Conservation (phyloP, 2,888 invertebrate species). For the Encarsia formosa region DNA sequence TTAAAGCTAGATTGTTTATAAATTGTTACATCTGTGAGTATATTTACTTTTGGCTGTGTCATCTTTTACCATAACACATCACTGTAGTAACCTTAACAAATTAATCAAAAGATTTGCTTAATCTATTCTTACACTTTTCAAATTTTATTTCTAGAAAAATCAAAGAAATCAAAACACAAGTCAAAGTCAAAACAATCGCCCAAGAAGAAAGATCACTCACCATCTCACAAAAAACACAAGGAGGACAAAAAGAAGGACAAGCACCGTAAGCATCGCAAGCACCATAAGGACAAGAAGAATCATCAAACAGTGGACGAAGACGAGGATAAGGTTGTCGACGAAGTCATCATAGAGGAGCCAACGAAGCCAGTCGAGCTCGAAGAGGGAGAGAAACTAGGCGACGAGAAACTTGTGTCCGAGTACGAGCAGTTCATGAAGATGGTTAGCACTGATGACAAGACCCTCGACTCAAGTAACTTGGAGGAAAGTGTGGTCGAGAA, state of each 20-base stretch:
- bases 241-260: constrained; percentile 11
- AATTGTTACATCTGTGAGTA: too few relatives aligned
- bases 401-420: constrained; percentile 52
- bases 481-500: background rate
- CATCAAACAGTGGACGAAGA: constrained; percentile 18
- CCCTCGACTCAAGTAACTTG: too few relatives aligned
- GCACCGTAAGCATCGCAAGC: background rate
- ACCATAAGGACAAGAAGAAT: constrained; percentile 11
- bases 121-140: too few relatives aligned
- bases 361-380: background rate
- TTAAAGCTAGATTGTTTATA: too few relatives aligned
- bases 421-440: constrained; percentile 61
- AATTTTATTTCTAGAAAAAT: background rate
- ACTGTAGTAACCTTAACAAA: too few relatives aligned
- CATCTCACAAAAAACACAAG: constrained; percentile 19
- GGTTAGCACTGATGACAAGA: constrained; percentile 12
- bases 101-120: too few relatives aligned
- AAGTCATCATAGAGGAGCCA: background rate
- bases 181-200: constrained; percentile 3
- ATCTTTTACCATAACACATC: too few relatives aligned
- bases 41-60: too few relatives aligned
- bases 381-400: constrained; percentile 17
- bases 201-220: constrained; percentile 19
- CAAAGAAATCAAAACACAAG: background rate
- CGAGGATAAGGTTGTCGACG: constrained; percentile 9